phyloP scores from a whole-genome alignment of 2,888 invertebrate genomes.

The Alcis repandata region DNA sequence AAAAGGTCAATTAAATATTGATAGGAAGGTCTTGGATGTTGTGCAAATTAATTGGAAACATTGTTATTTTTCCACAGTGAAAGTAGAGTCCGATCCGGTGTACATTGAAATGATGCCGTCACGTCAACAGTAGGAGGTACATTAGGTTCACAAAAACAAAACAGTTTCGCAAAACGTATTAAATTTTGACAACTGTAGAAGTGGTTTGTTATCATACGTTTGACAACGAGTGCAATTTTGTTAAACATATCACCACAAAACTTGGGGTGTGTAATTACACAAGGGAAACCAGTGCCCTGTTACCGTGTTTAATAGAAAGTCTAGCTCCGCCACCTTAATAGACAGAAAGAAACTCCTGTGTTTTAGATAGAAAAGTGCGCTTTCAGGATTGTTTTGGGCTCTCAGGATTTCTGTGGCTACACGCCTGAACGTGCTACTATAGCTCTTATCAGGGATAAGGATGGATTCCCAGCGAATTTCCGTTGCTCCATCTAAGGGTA shows the following conservation, averaged over 20 bases:
- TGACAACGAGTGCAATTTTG: slow-evolving; percentile 48
- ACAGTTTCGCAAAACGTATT: slow-evolving; percentile 27
- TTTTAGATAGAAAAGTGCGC: slow-evolving; percentile 68
- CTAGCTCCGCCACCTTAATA: slow-evolving; percentile 80
- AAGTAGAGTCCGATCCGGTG: slow-evolving; percentile 37
- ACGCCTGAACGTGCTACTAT: slow-evolving; percentile 45
- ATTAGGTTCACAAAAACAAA: slow-evolving; percentile 16
- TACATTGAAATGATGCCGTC: slow-evolving; percentile 36
- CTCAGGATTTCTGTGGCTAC: slow-evolving; percentile 23
- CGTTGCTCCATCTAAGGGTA: slow-evolving; percentile 52
- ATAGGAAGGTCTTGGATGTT: slow-evolving; percentile 22
- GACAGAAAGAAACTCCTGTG: slow-evolving; percentile 71
- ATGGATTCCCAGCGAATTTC: slow-evolving; percentile 44
- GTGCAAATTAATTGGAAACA: slow-evolving; percentile 46
- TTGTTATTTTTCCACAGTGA: slow-evolving; percentile 40
- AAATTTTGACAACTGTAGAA: slow-evolving; percentile 30
- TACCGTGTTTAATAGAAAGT: slow-evolving; percentile 79
- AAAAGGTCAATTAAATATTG: no score
- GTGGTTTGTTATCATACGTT: slow-evolving; percentile 6
- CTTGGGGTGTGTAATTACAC: slow-evolving; percentile 71
- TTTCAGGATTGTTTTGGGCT: slow-evolving; percentile 42
- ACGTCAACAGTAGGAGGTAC: slow-evolving; percentile 28
- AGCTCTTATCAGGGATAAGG: slow-evolving; percentile 37
- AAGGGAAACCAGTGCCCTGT: slow-evolving; percentile 70
- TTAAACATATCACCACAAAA: slow-evolving; percentile 75